Base-by-base conservation (phyloP, 2,888 invertebrate genomes). In the Agrilus cyanescens region DNA sequence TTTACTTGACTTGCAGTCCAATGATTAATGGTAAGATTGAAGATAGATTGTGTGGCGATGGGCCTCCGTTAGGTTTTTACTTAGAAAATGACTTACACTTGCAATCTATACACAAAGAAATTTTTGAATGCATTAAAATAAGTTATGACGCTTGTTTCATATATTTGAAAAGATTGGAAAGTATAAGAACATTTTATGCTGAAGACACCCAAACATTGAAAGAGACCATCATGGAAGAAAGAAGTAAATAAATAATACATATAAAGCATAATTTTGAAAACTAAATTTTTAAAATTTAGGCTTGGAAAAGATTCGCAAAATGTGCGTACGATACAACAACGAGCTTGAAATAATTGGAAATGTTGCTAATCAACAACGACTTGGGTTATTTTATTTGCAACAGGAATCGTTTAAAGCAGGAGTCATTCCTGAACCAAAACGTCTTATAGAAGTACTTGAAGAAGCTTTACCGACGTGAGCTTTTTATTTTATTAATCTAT, bases 21-120 rank as follows among this genome's bases (percentile, higher is more conserved):
- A 76, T 82, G 13, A 83, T 91, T 47, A 87, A 89, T 74, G 84
- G 82, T 13, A 83, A 85, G 56, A 76, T 80, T 57, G 85, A 88
- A 52, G 82, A 85, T 34, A 76, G 84, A 60, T 76, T 83, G 0
- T 82, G 82, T 42, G 85, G 85, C 2, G 70, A 73, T 20, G 78
- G 87, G 0, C 88, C 89, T 0, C 76, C 78, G 46, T 66, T 90
- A 29, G 68, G 72, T 32, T 79, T 78, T 53, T 73, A 87, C 40
- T 69, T 90, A 58, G 73, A 76, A 41, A 77, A 78, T 48, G 86
- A 90, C 61, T 67, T 69, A 38, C 54, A 68, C 15, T 67, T 85
- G 58, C 72, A 38, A 65, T 77, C 43, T 4, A 37, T 46, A 2
- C 76, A 78, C 40, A 57, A 66, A 2, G 73, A 72, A 40, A 74